Evolutionary conservation across 2,797 vertebrate genomes (phyloP).

Genomic region (Amazona ochrocephala): DNA sequence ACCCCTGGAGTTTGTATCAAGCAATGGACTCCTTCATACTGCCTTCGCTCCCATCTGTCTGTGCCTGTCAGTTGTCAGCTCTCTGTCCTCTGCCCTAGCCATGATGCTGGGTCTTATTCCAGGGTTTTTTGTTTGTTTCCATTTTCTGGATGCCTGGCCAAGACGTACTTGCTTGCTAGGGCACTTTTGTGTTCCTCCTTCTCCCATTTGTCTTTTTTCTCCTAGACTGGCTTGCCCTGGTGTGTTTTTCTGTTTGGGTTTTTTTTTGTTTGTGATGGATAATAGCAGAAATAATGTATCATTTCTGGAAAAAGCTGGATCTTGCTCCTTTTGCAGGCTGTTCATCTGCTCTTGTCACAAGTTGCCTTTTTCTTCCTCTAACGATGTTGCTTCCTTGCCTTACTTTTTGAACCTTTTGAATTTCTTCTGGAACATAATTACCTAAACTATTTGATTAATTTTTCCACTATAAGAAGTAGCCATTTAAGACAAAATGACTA

Average conservation of each 20-base stretch:
- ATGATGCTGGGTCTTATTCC: background rate
- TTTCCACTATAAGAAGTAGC: background rate
- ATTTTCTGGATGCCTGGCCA: background rate
- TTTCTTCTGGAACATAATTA: background rate
- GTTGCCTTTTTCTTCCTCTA: background rate
- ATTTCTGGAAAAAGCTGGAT: slow-evolving; percentile 39
- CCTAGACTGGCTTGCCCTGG: background rate
- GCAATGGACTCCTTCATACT: background rate
- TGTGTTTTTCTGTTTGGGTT: background rate
- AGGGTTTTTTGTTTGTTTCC: background rate
- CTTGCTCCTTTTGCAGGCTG: background rate
- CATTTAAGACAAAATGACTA: background rate
- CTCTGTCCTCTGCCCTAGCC: background rate
- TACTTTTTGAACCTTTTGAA: slow-evolving; percentile 5
- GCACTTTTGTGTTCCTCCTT: background rate
- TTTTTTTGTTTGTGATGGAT: background rate
- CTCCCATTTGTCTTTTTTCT: background rate
- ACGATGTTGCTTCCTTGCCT: background rate
- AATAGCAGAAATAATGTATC: slow-evolving; percentile 40
- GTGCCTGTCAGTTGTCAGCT: fast-evolving
- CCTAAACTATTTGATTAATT: background rate
- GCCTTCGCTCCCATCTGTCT: fast-evolving
- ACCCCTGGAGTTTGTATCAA: background rate
- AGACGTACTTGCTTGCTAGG: background rate
- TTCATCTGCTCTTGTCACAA: background rate